Percentiles rank a stretch among this genome's conserved stretches.
Conservation (phyloP, 2,888 invertebrate species). For the Habroteleia sp. region DNA sequence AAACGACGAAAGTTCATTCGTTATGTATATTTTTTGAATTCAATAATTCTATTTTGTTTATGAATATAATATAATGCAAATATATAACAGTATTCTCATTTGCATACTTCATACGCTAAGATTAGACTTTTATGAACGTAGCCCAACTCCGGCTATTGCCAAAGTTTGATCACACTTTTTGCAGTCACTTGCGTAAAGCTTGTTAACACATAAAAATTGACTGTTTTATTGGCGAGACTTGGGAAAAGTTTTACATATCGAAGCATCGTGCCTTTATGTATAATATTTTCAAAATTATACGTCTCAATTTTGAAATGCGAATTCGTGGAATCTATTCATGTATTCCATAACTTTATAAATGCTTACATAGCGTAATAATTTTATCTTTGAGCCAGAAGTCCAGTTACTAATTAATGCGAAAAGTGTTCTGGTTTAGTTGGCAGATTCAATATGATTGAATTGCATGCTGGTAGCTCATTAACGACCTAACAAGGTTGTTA, state of each 20-base stretch:
- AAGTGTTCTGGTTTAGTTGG: conserved; percentile 41
- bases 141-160: conserved; percentile 25
- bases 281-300: conserved; percentile 11
- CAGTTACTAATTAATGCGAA: conserved; percentile 50
- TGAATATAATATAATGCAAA: conserved; percentile 2
- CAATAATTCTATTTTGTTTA: no score
- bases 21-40: no score
- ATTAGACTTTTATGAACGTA: conserved; percentile 20
- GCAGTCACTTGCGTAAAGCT: conserved; percentile 16
- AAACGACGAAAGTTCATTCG: no score
- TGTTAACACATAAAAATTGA: conserved; percentile 39
- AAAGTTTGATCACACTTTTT: conserved; percentile 42
- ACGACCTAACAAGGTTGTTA: conserved; percentile 48
- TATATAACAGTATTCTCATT: conserved; percentile 8
- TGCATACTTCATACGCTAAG: conserved; percentile 16
- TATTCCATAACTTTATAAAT: conserved; percentile 20
- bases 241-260: conserved; percentile 9
- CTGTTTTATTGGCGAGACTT: conserved; percentile 2
- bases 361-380: conserved; percentile 43
- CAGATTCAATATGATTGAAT: conserved; percentile 42
- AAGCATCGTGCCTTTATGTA: conserved; percentile 1
- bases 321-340: conserved; percentile 18
- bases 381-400: conserved; percentile 45
- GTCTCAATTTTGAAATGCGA: not conserved
- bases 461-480: conserved; percentile 49